These are phyloP conservation scores for Mongoloraphidia duomilia DNA, from an alignment of 2,888 invertebrate genomes.

Conservation along the genomic window DNA sequence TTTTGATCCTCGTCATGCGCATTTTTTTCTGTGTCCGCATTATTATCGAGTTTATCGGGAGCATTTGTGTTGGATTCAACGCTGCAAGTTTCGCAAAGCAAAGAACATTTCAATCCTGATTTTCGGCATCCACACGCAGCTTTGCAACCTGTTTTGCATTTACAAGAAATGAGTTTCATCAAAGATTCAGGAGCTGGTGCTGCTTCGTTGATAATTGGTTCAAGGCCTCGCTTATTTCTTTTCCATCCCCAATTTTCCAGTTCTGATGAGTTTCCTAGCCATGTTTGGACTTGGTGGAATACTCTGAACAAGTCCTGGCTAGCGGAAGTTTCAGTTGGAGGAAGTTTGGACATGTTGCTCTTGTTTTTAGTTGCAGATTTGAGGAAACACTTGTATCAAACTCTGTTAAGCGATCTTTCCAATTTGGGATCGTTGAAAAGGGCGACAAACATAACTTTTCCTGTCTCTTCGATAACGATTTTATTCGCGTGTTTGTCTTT, in stretches of 20 bases:
- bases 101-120: slow-evolving; percentile 5
- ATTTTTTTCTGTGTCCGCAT: too few species aligned
- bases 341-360: background rate
- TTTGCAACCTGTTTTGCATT: slow-evolving; percentile 10
- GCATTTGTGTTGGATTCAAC: background rate
- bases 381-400: too few species aligned
- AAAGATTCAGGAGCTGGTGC: slow-evolving; percentile 9
- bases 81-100: background rate
- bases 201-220: slow-evolving; percentile 4
- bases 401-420: too few species aligned
- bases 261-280: slow-evolving; percentile 1
- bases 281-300: slow-evolving; percentile 4
- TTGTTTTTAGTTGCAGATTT: too few species aligned
- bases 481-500: too few species aligned
- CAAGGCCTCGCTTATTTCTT: slow-evolving; percentile 1
- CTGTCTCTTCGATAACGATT: too few species aligned
- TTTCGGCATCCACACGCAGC: slow-evolving; percentile 14
- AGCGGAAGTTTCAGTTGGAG: background rate
- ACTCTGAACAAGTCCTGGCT: slow-evolving; percentile 1
- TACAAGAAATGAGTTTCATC: slow-evolving; percentile 11
- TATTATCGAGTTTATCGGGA: too few species aligned
- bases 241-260: slow-evolving; percentile 6
- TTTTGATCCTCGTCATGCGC: too few species aligned
- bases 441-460: too few species aligned
- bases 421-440: too few species aligned